Evolutionary conservation across 1,140 invertebrate species (phyloP), one percentile per base, ranked within the genome.

Genomic region (Microplitis mediator): DNA sequence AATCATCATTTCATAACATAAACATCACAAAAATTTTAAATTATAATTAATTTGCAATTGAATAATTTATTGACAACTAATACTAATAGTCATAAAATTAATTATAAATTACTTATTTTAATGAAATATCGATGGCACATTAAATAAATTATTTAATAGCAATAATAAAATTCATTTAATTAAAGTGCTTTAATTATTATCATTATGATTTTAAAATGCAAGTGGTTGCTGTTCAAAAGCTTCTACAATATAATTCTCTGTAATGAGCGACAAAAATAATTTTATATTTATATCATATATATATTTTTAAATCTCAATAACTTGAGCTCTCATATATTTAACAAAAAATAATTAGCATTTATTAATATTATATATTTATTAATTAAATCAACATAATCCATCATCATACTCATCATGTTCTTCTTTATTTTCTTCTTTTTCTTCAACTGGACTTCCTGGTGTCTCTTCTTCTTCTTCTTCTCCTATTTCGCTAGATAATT

Each of bases 331-430:
- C 4, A 50, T 65, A 16, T 65, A 6, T 63, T 14, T 11, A 23
- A 23, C 23, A 23, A 23, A 23, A 23, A 23, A 23, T 23, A 23
- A 23, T 63, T 36, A 63, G 13, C 34, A 63, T 35, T 35, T 32
- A 32, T 36, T 39, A 63, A 36, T 36, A 6, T 36, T 9, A 63
- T 36, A 13, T 63, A 50, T 14, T 65, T 36, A 36, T n/a, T 50
- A 31, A 16, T 23, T 3, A 36, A 50, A 65, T 65, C 45, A 65
- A 50, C 63, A 65, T 50, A 65, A 65, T 35, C 63, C 63, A 14
- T 50, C 36, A 13, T 50, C 63, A 50, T 65, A 65, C 23, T 65
- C 63, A 11, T 65, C 63, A 36, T 51, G 9, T n/a, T 65, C 63
- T 36, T 65, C 63, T 36, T 65, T 50, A 9, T 31, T 50, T 11